These are phyloP conservation scores for Bolinopsis microptera DNA, from an alignment of 37 sponge, comb jelly and placozoan species.

Conservation along the genomic window DNA sequence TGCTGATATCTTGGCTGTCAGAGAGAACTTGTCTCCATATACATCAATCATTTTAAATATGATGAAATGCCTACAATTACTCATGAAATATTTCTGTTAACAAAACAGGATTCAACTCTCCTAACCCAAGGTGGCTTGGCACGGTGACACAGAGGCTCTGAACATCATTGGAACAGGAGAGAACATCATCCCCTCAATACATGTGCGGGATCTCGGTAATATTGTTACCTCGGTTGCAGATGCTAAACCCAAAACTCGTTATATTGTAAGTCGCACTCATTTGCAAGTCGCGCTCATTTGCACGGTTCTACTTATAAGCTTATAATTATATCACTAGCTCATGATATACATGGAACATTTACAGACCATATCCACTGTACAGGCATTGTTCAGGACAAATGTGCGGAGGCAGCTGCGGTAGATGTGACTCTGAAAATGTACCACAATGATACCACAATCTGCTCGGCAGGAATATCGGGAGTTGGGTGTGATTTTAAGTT, in stretches of 20 bases:
- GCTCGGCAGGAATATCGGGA: too few relatives aligned
- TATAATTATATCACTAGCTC: too few relatives aligned
- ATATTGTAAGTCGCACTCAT: slow-evolving; percentile 84
- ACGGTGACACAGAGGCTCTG: slow-evolving; percentile 72
- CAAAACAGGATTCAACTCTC: neutral
- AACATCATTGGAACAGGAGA: slow-evolving; percentile 88
- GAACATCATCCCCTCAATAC: slow-evolving; percentile 87
- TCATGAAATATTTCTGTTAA: neutral
- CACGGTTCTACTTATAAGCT: too few relatives aligned
- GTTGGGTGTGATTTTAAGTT: too few relatives aligned
- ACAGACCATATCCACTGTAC: too few relatives aligned
- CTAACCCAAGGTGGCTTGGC: slow-evolving; percentile 83
- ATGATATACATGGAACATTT: too few relatives aligned
- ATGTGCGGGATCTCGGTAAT: slow-evolving; percentile 82
- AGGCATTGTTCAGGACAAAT: too few relatives aligned
- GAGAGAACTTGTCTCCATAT: too few relatives aligned
- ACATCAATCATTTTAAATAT: neutral
- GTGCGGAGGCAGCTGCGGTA: too few relatives aligned
- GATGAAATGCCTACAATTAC: neutral
- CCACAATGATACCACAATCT: too few relatives aligned
- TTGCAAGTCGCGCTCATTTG: slow-evolving; percentile 58
- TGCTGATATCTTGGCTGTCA: too few relatives aligned
- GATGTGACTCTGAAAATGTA: too few relatives aligned
- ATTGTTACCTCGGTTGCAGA: slow-evolving; percentile 78
- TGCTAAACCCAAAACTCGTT: slow-evolving; percentile 76